Evolutionary conservation across 2,888 invertebrate species (phyloP).

Genomic region (Coleophora deauratella): DNA sequence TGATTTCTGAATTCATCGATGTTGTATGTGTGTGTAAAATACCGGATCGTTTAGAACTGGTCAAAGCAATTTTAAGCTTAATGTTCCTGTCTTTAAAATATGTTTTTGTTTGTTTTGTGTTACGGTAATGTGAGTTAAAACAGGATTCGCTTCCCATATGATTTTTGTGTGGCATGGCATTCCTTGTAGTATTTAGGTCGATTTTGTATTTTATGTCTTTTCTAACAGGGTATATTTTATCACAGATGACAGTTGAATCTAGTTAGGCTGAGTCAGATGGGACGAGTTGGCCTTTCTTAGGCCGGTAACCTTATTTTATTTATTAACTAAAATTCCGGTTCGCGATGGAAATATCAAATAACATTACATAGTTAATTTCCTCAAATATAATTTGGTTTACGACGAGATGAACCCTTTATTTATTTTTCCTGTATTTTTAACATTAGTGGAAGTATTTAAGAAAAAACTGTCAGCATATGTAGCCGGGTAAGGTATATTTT

Average conservation of each 20-base stretch:
- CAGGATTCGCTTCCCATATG: constrained; percentile 66
- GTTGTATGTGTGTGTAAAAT: constrained; percentile 36
- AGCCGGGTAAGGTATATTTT: too few relatives aligned
- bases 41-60: constrained; percentile 23
- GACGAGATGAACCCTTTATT: too few relatives aligned
- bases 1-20: constrained; percentile 51
- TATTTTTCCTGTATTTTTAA: too few relatives aligned
- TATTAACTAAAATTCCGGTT: not conserved
- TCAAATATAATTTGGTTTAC: too few relatives aligned
- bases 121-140: constrained; percentile 34
- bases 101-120: constrained; percentile 14
- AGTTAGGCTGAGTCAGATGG: constrained; percentile 46
- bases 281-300: constrained; percentile 31
- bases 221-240: constrained; percentile 15
- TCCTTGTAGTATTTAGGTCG: constrained; percentile 11
- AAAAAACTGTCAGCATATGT: too few relatives aligned
- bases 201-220: constrained; percentile 16
- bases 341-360: not conserved
- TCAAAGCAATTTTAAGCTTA: constrained; percentile 20
- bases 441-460: too few relatives aligned
- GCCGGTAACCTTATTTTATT: constrained; percentile 10
- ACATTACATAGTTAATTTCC: too few relatives aligned
- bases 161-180: constrained; percentile 65
- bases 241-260: constrained; percentile 23
- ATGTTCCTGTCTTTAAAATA: fast-evolving